Evolutionary conservation across 2,113 vertebrate genomes (phyloP), one percentile per base, ranked within the genome.

Genomic region (Callionymus lyra): DNA sequence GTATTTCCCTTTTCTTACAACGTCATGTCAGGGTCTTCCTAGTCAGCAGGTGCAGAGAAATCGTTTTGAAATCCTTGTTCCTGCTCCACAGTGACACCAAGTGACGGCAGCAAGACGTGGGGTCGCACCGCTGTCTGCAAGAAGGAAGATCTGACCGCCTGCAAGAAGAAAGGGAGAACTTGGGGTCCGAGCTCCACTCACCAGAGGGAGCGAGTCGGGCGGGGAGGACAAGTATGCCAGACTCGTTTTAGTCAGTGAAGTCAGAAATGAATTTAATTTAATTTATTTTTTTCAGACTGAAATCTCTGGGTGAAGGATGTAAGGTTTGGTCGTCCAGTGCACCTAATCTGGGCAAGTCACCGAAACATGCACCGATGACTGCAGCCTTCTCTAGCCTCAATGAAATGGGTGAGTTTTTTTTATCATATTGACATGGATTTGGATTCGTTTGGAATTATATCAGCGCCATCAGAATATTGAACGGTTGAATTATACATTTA

Each of bases 131-230:
- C 85, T 0, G 84, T 88, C 32, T 85, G 81, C 19, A 92, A 87
- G 77, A 88, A 89, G 70, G 86, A 87, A 36, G 91, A 91, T 14
- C 66, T 89, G 59, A 76, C 85, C 0, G 74, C 81, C 19, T 78
- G 66, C 65, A 91, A 89, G 82, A 94, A 93, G 86, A 93, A 92
- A 52, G 90, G 89, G 17, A 84, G 89, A 32, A 94, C 92, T 1
- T 94, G 92, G 92, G 91, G 92, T 0, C 90, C 91, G 1, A 94
- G 92, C 72, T 91, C 91, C 63, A 94, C 90, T 4, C 83, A 90
- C 56, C 89, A 90, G 59, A 87, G 70, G 32, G 91, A 94, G 68
- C 72, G 89, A 12, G 73, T 76, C 0, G 89, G n/a, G 90, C 0
- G 90, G 90, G 15, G 91, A 94, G 57, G 91, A 93, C 16, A 90